These are phyloP conservation scores for Coreius guichenoti DNA, from an alignment of 2,797 vertebrate genomes.

Conservation along the genomic window DNA sequence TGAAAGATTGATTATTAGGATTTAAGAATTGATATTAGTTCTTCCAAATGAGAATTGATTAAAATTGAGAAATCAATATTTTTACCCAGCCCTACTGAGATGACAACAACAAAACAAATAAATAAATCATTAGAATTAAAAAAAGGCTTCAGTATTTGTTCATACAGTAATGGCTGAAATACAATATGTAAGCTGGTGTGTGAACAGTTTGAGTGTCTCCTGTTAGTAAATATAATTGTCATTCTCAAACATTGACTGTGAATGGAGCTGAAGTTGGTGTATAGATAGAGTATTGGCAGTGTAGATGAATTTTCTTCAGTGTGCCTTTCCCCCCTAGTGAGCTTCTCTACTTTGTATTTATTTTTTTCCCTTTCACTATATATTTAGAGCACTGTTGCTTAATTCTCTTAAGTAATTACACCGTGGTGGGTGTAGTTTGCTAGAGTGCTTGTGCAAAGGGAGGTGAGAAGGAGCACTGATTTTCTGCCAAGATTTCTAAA, in stretches of 20 bases:
- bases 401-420: constrained; percentile 73
- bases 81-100: not conserved
- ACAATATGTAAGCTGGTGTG: not conserved
- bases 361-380: constrained; percentile 64
- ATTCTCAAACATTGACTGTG: not conserved
- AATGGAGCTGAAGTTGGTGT: not conserved
- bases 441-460: constrained; percentile 66
- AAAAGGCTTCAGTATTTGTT: not conserved
- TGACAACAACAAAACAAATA: not conserved
- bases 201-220: not conserved
- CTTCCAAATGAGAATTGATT: not conserved
- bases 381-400: constrained; percentile 65
- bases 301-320: constrained; percentile 66
- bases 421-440: constrained; percentile 64
- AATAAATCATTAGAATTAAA: not conserved
- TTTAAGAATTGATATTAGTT: not conserved
- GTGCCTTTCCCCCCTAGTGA: not conserved
- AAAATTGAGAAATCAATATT: no score
- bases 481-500: constrained; percentile 74
- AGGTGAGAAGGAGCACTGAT: constrained; percentile 67
- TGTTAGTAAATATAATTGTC: not conserved
- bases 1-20: not conserved
- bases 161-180: not conserved
- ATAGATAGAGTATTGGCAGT: constrained; percentile 70
- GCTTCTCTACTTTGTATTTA: constrained; percentile 46